Percentiles rank a stretch among this genome's conserved stretches.
phyloP scores from a whole-genome alignment of 2,797 vertebrate species.

The Myotis vivesi region DNA sequence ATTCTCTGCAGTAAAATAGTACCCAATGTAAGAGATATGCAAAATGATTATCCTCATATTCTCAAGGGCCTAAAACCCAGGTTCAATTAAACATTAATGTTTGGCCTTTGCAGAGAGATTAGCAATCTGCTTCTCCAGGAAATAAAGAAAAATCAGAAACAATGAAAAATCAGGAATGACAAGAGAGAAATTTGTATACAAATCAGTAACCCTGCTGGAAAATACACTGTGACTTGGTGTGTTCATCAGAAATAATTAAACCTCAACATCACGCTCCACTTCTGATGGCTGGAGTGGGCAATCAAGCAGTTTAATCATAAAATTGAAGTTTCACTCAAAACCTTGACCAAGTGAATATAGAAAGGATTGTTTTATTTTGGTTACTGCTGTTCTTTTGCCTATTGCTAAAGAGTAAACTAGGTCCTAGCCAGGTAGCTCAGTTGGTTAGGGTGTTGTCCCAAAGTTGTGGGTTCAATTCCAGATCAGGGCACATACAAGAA shows the following conservation, averaged over 20 bases:
- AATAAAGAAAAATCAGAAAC: not conserved
- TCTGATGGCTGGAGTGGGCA: not conserved
- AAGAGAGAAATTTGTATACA: not conserved
- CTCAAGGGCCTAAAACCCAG: not conserved
- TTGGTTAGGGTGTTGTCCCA: not conserved
- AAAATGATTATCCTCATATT: not conserved
- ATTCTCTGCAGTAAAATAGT: not conserved
- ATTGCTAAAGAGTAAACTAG: not conserved
- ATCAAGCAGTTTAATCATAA: not conserved
- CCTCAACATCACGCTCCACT: not conserved
- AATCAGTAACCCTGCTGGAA: not conserved
- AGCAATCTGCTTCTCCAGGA: not conserved
- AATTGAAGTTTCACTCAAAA: not conserved
- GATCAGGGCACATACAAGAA: not conserved
- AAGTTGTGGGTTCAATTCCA: not conserved
- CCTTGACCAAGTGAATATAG: not conserved
- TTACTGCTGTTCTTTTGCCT: not conserved
- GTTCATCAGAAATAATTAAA: not conserved
- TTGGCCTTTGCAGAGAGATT: not conserved
- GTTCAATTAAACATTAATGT: not conserved
- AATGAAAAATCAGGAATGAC: not conserved
- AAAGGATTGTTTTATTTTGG: not conserved
- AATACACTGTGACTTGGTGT: not conserved
- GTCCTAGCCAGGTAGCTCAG: not conserved
- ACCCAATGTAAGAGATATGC: not conserved